phyloP scores from a whole-genome alignment of 1,140 invertebrate genomes.

The Ceratina australensis region DNA sequence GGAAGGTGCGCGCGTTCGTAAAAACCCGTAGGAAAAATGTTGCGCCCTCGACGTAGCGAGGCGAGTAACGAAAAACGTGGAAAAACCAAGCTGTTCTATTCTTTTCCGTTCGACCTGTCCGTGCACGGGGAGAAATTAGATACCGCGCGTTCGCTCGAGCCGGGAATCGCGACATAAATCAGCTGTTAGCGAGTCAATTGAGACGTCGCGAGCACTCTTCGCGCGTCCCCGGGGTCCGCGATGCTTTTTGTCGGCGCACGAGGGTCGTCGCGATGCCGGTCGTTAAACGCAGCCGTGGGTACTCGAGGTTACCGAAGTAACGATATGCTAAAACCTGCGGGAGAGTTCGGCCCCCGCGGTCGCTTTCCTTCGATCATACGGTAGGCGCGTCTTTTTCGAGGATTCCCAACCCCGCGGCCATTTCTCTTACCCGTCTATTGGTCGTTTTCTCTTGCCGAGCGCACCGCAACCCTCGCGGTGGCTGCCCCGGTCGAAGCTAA shows the following conservation, averaged over 20 bases:
- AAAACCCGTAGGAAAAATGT: slow-evolving; percentile 53
- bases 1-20: slow-evolving; percentile 51
- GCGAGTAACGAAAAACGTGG: too few relatives aligned
- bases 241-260: slow-evolving; percentile 57
- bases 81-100: slow-evolving; percentile 1
- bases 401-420: background rate
- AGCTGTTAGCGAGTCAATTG: slow-evolving; percentile 73
- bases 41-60: background rate
- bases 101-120: background rate
- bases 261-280: slow-evolving; percentile 54
- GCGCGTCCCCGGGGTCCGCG: slow-evolving; percentile 50
- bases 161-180: slow-evolving; percentile 70
- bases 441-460: slow-evolving; percentile 21
- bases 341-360: slow-evolving; percentile 29
- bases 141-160: slow-evolving; percentile 21
- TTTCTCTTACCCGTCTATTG: slow-evolving; percentile 22
- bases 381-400: slow-evolving; percentile 13
- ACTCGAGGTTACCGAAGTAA: slow-evolving; percentile 72
- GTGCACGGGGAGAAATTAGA: background rate
- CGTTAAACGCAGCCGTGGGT: slow-evolving; percentile 73
- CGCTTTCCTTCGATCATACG: slow-evolving; percentile 45
- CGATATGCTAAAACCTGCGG: slow-evolving; percentile 72
- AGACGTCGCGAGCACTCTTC: slow-evolving; percentile 76
- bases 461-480: slow-evolving; percentile 14
- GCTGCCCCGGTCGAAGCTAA: slow-evolving; percentile 37